Percentiles rank a stretch among this genome's conserved stretches.
These are phyloP conservation scores for Sebastes wilsoni DNA, from an alignment of 2,797 vertebrate species.

Conservation along the genomic window DNA sequence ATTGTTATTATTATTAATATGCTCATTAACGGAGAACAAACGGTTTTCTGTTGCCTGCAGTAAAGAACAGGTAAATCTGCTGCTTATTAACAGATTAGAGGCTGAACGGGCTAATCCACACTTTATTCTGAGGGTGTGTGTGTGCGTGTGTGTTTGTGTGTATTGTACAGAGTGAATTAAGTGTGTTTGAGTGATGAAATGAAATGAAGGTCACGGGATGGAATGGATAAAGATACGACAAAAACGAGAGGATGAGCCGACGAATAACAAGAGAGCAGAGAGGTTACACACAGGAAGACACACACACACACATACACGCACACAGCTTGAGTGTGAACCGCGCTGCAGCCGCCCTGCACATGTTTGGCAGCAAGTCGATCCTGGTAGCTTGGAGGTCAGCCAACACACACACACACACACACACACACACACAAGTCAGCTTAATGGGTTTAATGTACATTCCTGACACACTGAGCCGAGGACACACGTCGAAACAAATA, in stretches of 20 bases:
- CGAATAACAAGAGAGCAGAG: neutral
- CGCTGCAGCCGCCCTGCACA: slow-evolving; percentile 36
- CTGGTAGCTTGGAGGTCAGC: slow-evolving; percentile 46
- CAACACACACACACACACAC: neutral
- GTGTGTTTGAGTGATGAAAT: neutral
- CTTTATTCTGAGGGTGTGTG: neutral
- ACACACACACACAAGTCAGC: neutral
- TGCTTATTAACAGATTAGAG: slow-evolving; percentile 8
- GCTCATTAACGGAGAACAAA: slow-evolving; percentile 1
- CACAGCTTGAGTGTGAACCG: slow-evolving; percentile 31
- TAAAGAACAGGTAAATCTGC: slow-evolving; percentile 10
- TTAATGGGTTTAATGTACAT: no score
- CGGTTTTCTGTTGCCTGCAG: neutral
- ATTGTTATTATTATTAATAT: neutral
- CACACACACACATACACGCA: neutral
- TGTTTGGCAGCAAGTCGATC: slow-evolving; percentile 37
- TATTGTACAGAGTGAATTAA: neutral
- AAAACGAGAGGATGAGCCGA: neutral
- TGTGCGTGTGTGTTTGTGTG: neutral
- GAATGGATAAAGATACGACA: neutral
- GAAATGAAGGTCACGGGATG: neutral
- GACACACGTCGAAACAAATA: no score
- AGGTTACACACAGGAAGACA: neutral
- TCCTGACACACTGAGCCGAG: no score
- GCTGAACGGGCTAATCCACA: slow-evolving; percentile 26